Conservation (phyloP, 2,113 vertebrate species). For the Spheniscus mendiculus region DNA sequence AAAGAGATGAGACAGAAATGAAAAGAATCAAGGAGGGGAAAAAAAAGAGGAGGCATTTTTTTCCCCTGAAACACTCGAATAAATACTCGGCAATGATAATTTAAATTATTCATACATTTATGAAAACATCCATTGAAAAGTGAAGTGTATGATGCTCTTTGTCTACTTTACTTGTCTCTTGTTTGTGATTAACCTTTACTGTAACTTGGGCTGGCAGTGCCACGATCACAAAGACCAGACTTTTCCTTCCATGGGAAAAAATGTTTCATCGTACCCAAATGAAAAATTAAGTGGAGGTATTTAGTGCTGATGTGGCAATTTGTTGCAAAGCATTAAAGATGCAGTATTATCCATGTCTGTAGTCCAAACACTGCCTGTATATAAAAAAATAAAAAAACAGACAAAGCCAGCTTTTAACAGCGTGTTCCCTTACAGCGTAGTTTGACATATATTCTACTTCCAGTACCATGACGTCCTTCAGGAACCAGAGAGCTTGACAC, state of each 20-base stretch:
- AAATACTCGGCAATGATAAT: conserved; percentile 84
- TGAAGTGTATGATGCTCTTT: conserved; percentile 89
- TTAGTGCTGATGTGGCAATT: conserved; percentile 79
- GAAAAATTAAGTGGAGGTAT: conserved; percentile 74
- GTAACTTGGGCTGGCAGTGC: conserved; percentile 80
- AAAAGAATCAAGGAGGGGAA: conserved; percentile 79
- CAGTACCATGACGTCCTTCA: background rate
- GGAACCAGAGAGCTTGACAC: background rate
- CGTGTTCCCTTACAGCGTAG: background rate
- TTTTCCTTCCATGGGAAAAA: conserved; percentile 88
- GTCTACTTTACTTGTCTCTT: conserved; percentile 88
- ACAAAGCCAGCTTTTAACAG: conserved; percentile 60
- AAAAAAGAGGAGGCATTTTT: conserved; percentile 80
- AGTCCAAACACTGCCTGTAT: conserved; percentile 14
- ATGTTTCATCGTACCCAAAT: conserved; percentile 76
- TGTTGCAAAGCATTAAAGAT: conserved; percentile 63
- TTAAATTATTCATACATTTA: conserved; percentile 94
- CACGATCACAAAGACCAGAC: conserved; percentile 81
- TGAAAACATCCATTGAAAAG: conserved; percentile 88
- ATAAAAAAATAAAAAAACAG: conserved; percentile 25
- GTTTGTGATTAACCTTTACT: conserved; percentile 92
- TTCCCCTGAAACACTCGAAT: conserved; percentile 82
- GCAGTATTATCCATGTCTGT: conserved; percentile 36
- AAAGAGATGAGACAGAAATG: conserved; percentile 91
- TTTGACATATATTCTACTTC: background rate